Percentiles rank a stretch among this genome's conserved stretches.
Conservation (phyloP, 2,113 vertebrate species). For the Irena cyanogastra region DNA sequence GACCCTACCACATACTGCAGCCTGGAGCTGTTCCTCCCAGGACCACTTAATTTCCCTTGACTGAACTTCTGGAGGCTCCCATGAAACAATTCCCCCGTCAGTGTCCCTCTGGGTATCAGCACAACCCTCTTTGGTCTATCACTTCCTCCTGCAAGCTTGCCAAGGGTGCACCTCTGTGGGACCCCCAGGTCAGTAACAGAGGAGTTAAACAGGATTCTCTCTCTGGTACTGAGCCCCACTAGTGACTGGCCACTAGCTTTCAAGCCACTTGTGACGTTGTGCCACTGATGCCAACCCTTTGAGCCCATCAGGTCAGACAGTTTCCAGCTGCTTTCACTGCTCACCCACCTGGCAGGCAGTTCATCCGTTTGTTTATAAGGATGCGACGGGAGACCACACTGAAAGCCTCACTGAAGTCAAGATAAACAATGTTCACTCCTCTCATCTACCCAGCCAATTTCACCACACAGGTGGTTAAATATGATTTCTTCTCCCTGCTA, state of each 20-base stretch:
- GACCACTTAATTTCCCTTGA: not conserved
- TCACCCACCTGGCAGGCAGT: not conserved
- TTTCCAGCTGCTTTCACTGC: not conserved
- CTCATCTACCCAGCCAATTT: not conserved
- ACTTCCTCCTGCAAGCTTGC: not conserved
- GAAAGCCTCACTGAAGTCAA: not conserved
- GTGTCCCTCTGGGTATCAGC: not conserved
- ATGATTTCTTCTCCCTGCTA: not conserved
- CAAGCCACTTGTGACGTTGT: not conserved
- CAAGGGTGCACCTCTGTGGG: not conserved
- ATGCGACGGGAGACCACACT: rapidly evolving
- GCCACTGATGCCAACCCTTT: not conserved
- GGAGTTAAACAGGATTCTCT: not conserved
- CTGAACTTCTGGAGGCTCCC: not conserved
- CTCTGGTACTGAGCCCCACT: not conserved
- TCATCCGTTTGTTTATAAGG: not conserved
- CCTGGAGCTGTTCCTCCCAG: not conserved
- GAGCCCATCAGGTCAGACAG: not conserved
- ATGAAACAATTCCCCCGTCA: not conserved
- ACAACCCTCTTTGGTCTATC: not conserved
- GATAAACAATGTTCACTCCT: not conserved
- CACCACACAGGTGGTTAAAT: not conserved
- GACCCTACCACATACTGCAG: not conserved
- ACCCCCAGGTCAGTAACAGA: not conserved
- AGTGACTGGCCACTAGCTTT: not conserved